These are phyloP conservation scores for Haemorhous mexicanus DNA, from an alignment of 2,113 vertebrate genomes.

Conservation along the genomic window DNA sequence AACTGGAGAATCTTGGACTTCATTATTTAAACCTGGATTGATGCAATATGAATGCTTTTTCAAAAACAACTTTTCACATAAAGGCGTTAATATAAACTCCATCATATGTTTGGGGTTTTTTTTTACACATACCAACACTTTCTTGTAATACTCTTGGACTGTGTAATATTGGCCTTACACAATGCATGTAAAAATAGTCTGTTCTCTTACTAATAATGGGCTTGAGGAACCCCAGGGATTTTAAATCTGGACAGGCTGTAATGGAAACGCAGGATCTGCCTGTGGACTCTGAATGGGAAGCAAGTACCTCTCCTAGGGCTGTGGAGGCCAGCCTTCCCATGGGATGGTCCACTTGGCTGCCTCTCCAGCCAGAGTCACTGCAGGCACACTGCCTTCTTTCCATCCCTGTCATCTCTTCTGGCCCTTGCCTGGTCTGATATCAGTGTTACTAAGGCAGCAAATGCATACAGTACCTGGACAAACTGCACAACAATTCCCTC, in stretches of 20 bases:
- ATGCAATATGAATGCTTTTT: background rate
- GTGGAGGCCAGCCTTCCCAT: background rate
- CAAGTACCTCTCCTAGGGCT: background rate
- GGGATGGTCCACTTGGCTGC: background rate
- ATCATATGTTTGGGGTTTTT: background rate
- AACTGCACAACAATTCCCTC: background rate
- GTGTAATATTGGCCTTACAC: background rate
- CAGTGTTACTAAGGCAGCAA: background rate
- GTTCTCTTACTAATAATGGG: background rate
- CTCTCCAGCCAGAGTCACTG: background rate
- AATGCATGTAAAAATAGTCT: background rate
- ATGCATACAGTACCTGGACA: background rate
- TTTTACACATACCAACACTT: conserved; percentile 20
- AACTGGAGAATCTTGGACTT: conserved; percentile 55
- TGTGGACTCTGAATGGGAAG: background rate
- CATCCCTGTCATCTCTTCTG: background rate
- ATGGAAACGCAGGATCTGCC: background rate
- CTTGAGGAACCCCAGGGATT: conserved; percentile 31
- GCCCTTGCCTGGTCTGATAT: background rate
- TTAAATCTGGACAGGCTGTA: background rate
- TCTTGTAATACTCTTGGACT: conserved; percentile 35
- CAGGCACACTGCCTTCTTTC: background rate
- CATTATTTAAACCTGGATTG: conserved; percentile 35
- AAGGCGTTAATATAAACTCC: background rate
- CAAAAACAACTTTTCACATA: conserved; percentile 24